These are phyloP conservation scores for Euplagia quadripunctaria DNA, from an alignment of 2,888 invertebrate genomes.

Conservation along the genomic window DNA sequence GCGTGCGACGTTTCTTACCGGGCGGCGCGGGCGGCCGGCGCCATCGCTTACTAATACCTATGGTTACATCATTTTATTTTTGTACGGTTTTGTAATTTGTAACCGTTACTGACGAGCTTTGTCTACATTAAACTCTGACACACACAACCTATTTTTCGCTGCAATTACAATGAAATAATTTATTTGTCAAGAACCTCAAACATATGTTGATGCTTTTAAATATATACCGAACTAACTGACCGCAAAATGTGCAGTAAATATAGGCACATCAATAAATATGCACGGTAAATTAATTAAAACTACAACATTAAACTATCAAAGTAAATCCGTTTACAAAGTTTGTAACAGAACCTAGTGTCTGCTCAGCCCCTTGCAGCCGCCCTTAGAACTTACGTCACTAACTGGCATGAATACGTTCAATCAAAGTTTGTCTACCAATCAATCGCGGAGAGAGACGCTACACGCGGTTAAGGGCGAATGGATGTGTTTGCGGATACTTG, in stretches of 20 bases:
- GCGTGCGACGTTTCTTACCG: conserved; percentile 22
- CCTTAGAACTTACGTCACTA: conserved; percentile 14
- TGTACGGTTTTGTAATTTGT: conserved; percentile 44
- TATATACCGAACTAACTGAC: too few relatives aligned
- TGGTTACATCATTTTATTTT: conserved; percentile 48
- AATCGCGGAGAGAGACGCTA: conserved; percentile 51
- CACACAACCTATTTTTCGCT: neutral
- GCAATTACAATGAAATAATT: neutral
- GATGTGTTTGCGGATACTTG: conserved; percentile 2
- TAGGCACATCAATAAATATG: neutral
- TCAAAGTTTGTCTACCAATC: conserved; percentile 73
- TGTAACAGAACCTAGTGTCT: neutral
- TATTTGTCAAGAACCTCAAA: neutral
- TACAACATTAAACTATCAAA: conserved; percentile 17
- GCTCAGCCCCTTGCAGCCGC: conserved; percentile 17
- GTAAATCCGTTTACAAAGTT: conserved; percentile 20
- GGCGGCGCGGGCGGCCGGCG: conserved; percentile 25
- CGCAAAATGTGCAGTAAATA: neutral
- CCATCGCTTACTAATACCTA: conserved; percentile 21
- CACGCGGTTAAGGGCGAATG: conserved; percentile 12
- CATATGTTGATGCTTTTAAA: neutral
- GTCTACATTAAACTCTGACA: neutral
- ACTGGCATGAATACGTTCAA: conserved; percentile 67
- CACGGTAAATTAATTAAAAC: conserved; percentile 8
- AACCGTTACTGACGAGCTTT: conserved; percentile 21